phyloP scores from a whole-genome alignment of 2,888 invertebrate genomes.

The Priocnemis perturbator region DNA sequence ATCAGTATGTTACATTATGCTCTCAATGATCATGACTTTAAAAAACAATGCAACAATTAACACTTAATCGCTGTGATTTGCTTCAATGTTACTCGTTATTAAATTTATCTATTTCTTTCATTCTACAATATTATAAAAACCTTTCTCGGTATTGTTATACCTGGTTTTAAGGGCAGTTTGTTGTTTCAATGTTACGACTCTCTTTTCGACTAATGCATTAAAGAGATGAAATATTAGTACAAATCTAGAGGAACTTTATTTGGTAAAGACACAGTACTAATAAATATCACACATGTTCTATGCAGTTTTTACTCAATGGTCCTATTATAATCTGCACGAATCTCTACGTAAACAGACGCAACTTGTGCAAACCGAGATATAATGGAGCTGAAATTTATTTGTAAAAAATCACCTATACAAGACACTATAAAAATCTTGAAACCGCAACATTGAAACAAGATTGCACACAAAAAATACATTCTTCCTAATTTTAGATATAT shows the following conservation, averaged over 20 bases:
- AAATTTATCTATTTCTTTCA: conserved; percentile 46
- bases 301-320: conserved; percentile 10
- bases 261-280: conserved; percentile 32
- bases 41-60: conserved; percentile 57
- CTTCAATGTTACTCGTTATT: conserved; percentile 49
- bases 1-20: conserved; percentile 54
- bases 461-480: conserved; percentile 61
- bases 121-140: conserved; percentile 57
- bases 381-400: conserved; percentile 20
- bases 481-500: conserved; percentile 54
- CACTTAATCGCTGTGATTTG: conserved; percentile 47
- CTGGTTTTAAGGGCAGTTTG: conserved; percentile 56
- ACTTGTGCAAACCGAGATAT: conserved; percentile 11
- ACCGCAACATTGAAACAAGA: conserved; percentile 67
- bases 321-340: conserved; percentile 28
- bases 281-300: conserved; percentile 24
- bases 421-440: conserved; percentile 20
- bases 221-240: conserved; percentile 29
- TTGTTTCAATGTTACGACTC: conserved; percentile 68
- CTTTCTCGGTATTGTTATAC: conserved; percentile 46
- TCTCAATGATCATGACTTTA: conserved; percentile 47
- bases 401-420: conserved; percentile 27
- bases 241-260: conserved; percentile 51
- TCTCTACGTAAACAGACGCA: conserved; percentile 20
- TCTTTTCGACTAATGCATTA: conserved; percentile 24